phyloP scores from a whole-genome alignment of 1,140 invertebrate species.

The Tetranychus urticae region DNA sequence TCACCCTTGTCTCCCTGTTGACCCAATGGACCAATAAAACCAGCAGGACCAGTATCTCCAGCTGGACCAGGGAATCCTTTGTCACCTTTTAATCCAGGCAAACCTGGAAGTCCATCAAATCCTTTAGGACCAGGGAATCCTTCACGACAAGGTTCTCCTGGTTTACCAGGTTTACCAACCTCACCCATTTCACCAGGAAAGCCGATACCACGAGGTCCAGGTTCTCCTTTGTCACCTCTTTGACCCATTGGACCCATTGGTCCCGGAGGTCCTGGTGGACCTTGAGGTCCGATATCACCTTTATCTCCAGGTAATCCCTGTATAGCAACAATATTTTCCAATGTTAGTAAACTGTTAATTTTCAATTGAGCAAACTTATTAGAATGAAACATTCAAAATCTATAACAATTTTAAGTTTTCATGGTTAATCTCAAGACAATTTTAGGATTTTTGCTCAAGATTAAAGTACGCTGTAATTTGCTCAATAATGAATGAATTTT shows the following conservation, averaged over 20 bases:
- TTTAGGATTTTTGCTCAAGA: no score
- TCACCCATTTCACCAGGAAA: neutral
- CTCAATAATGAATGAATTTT: no score
- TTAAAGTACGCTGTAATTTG: no score
- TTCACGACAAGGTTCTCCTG: constrained; percentile 35
- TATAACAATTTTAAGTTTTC: no score
- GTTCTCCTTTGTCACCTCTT: neutral
- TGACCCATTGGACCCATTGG: neutral
- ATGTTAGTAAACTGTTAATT: neutral
- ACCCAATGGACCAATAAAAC: constrained; percentile 4
- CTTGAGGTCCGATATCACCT: neutral
- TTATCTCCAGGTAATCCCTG: neutral
- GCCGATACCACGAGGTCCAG: neutral
- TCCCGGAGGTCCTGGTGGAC: neutral
- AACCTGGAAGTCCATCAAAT: constrained; percentile 20
- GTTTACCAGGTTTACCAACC: constrained; percentile 17
- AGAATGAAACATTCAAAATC: neutral
- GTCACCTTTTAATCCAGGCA: constrained; percentile 17
- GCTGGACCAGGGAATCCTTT: neutral
- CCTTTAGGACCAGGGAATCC: constrained; percentile 36
- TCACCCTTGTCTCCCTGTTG: neutral
- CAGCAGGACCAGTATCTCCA: neutral
- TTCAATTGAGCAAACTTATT: neutral
- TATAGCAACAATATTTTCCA: neutral
- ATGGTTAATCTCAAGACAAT: no score